A percentile compares a stretch with the other conserved stretches of the same genome.
phyloP scores from a whole-genome alignment of 2,888 invertebrate genomes.

The Mylabris sibirica region DNA sequence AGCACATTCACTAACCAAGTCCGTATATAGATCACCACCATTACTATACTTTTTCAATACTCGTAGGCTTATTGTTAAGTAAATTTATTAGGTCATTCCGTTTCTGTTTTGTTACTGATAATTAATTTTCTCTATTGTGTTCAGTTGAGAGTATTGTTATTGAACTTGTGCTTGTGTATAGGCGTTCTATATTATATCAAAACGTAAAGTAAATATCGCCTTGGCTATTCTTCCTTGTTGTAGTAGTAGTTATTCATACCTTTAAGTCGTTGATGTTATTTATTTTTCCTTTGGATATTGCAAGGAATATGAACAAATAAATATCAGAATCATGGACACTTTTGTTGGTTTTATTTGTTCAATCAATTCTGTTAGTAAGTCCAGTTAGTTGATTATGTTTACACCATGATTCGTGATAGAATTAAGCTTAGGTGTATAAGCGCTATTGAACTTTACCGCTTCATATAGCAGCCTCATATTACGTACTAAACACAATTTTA shows the following conservation, averaged over 20 bases:
- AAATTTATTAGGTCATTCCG: conserved; percentile 31
- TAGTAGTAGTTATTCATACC: background rate
- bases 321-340: background rate
- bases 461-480: no score
- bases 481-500: background rate
- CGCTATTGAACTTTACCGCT: no score
- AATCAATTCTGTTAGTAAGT: background rate
- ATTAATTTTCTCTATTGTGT: conserved; percentile 33
- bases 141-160: conserved; percentile 29
- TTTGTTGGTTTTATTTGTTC: background rate
- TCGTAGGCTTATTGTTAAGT: conserved; percentile 29
- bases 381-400: no score
- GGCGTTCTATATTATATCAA: background rate
- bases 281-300: background rate
- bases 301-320: background rate
- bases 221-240: background rate
- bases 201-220: background rate
- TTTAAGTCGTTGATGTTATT: background rate
- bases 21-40: conserved; percentile 14
- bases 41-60: conserved; percentile 29
- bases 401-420: no score
- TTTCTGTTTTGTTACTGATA: conserved; percentile 31
- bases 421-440: no score
- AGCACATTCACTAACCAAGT: conserved; percentile 1
- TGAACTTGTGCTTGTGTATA: background rate